Base-by-base conservation (phyloP, 2,797 vertebrate species). In the Podargus strigoides region DNA sequence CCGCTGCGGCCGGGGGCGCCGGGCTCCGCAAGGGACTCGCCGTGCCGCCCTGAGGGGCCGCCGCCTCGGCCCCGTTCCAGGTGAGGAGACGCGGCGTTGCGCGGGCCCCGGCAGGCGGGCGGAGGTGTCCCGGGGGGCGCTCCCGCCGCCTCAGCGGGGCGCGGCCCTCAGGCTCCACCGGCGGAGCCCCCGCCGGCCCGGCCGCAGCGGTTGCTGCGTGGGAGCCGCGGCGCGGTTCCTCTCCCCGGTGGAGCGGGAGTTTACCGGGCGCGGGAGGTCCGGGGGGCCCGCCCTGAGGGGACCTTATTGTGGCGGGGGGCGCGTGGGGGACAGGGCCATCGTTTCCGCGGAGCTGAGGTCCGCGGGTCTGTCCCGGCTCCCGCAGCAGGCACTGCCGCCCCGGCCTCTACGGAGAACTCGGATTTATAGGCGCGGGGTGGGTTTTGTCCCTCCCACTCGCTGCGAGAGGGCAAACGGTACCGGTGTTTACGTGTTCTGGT, bases 1-100 rank as follows among this genome's bases (percentile, higher is more conserved):
- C 64, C 44, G 42, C 32, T 41, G 77, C 39, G 50, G 46, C 28
- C 39, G 47, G 59, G 74, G 69, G 32, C 49, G 28, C n/a, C 24
- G 42, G n/a, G 58, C 58, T 50, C 66, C 66, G 50, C 41, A 37
- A 37, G 55, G 49, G 64, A 53, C 49, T 52, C 15, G 49, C 53
- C 27, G 47, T 21, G 13, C 63, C 23, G 49, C 28, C 50, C 22
- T 7, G 44, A 75, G 75, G 53, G 66, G 34, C n/a, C 37, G 76
- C 92, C 60, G 62, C 79, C 93, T 93, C 94, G 68, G 92, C 93
- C 85, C 36, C 67, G 60, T 84, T 95, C 93, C 97, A 97, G 97
- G 97, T 97, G 96, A 97, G 97, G 90, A 94, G 55, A 36, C 30
- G 73, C 67, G 80, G 69, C 14, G 74, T 73, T 36, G 56, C 46